These are phyloP conservation scores for Hofmannophila pseudospretella DNA, from an alignment of 2,888 invertebrate species.

Conservation along the genomic window DNA sequence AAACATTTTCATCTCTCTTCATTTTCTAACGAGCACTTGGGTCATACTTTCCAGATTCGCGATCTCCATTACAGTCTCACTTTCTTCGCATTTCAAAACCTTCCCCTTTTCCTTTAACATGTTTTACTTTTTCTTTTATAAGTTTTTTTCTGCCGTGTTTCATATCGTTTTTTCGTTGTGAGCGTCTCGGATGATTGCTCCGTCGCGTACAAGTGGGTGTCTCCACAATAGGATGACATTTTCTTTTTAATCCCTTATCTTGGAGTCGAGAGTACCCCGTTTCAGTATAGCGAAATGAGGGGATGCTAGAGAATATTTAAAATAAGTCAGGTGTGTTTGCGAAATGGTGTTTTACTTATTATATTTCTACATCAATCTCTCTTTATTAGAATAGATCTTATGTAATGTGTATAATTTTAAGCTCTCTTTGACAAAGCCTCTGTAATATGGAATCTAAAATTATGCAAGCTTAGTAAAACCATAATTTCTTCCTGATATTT, in stretches of 20 bases:
- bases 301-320: slow-evolving; percentile 41
- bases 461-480: no score
- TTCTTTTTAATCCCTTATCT: slow-evolving; percentile 64
- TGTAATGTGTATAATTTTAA: no score
- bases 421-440: no score
- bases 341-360: slow-evolving; percentile 7
- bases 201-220: slow-evolving; percentile 33
- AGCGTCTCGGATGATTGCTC: slow-evolving; percentile 50
- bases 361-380: no score
- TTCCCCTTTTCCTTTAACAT: slow-evolving; percentile 25
- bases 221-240: slow-evolving; percentile 49
- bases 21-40: not conserved
- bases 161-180: slow-evolving; percentile 30
- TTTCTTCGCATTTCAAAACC: slow-evolving; percentile 13
- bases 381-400: no score
- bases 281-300: slow-evolving; percentile 24
- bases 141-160: slow-evolving; percentile 33
- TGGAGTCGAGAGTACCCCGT: slow-evolving; percentile 28
- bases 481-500: no score
- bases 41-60: slow-evolving; percentile 16
- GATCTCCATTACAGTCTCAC: slow-evolving; percentile 28
- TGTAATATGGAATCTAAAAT: no score
- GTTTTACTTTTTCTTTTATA: slow-evolving; percentile 36
- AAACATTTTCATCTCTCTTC: not conserved
- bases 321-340: slow-evolving; percentile 38